Base-by-base conservation (phyloP, 1,140 invertebrate genomes). In the Coelopa frigida region DNA sequence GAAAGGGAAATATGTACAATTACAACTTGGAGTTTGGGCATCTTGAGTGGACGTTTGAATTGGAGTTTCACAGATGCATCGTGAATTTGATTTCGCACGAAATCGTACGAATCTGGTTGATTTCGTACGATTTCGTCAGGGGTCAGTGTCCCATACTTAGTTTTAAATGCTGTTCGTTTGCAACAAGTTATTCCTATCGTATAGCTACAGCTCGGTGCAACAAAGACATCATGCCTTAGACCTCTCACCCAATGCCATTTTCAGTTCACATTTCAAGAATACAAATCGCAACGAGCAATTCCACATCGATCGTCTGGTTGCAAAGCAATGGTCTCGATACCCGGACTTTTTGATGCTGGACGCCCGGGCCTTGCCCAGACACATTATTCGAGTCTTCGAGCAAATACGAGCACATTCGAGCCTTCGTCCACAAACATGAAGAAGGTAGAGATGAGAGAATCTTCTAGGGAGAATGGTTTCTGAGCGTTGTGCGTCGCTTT, bases 301-400 rank as follows among this genome's bases (percentile, higher is more conserved):
- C 63, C 55, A 71, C 49, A 75, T 87, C 45, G 57, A 87, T 27
- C 74, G 81, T 51, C 73, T 82, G 36, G 81, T 92, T 64, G 82
- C 86, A 11, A 83, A 81, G 61, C n/a, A n/a, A n/a, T n/a, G n/a
- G n/a, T n/a, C n/a, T n/a, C n/a, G n/a, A n/a, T n/a, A n/a, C n/a
- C n/a, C n/a, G n/a, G n/a, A n/a, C n/a, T n/a, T n/a, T n/a, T n/a
- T n/a, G n/a, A n/a, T n/a, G n/a, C n/a, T n/a, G n/a, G n/a, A n/a
- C n/a, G n/a, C n/a, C n/a, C n/a, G n/a, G n/a, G n/a, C n/a, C n/a
- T n/a, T n/a, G n/a, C n/a, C n/a, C n/a, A n/a, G n/a, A n/a, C n/a
- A n/a, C n/a, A n/a, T n/a, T n/a, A n/a, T n/a, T n/a, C n/a, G n/a
- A n/a, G n/a, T n/a, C n/a, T n/a, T n/a, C n/a, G n/a, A n/a, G n/a